Percentiles rank a stretch among this genome's conserved stretches.
phyloP scores from a whole-genome alignment of 2,113 vertebrate genomes.

The Aplodontia rufa region DNA sequence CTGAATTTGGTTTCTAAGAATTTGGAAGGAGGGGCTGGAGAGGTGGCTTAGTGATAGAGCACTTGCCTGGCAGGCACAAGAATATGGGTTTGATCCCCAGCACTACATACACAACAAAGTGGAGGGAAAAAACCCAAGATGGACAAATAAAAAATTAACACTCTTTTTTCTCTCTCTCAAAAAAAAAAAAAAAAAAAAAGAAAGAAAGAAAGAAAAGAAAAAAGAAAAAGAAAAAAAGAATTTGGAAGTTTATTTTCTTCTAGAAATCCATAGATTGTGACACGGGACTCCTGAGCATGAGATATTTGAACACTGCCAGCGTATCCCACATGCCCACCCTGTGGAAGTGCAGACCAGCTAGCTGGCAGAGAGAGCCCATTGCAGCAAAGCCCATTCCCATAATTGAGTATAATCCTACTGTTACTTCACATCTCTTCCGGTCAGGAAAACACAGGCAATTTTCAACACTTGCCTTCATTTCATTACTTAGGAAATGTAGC shows the following conservation, averaged over 20 bases:
- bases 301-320: neutral
- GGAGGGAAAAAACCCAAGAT: too few relatives aligned
- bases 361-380: neutral
- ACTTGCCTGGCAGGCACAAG: too few relatives aligned
- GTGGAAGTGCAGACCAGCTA: neutral
- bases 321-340: too few relatives aligned
- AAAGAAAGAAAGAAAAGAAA: too few relatives aligned
- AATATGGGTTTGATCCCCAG: too few relatives aligned
- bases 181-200: too few relatives aligned
- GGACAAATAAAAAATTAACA: too few relatives aligned
- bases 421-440: neutral
- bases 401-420: neutral
- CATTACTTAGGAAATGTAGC: constrained; percentile 17
- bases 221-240: too few relatives aligned
- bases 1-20: neutral
- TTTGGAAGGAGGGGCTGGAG: too few relatives aligned
- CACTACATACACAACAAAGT: too few relatives aligned
- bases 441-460: constrained; percentile 61
- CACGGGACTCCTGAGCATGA: neutral
- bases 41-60: too few relatives aligned
- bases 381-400: neutral
- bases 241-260: neutral
- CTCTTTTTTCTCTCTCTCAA: too few relatives aligned
- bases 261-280: neutral
- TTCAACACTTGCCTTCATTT: constrained; percentile 53